A percentile compares a stretch with the other conserved stretches of the same genome.
Conservation (phyloP, 2,797 vertebrate genomes). For the Pantherophis alleghaniensis region DNA sequence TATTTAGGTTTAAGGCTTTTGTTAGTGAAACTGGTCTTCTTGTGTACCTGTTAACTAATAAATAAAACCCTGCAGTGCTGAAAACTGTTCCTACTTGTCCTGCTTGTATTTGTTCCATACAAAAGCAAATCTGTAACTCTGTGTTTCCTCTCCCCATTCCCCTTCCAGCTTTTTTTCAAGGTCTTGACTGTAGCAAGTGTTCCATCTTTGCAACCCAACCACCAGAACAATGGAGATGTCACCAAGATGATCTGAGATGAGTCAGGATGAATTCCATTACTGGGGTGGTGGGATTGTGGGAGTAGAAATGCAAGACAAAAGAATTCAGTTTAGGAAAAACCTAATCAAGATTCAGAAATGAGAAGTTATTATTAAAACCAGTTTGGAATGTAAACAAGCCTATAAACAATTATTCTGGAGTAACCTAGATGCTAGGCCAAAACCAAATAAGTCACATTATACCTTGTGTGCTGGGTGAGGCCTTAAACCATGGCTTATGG, state of each 20-base stretch:
- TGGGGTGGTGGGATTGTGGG: background rate
- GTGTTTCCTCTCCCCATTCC: background rate
- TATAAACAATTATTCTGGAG: background rate
- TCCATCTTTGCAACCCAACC: background rate
- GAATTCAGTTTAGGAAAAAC: background rate
- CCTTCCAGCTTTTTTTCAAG: background rate
- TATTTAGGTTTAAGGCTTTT: background rate
- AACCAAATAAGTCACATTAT: background rate
- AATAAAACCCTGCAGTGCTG: background rate
- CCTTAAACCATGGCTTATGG: background rate
- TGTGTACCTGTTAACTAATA: background rate
- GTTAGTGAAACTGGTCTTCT: background rate
- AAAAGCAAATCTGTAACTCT: background rate
- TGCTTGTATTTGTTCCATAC: background rate
- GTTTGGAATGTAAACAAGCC: background rate
- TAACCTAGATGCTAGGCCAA: background rate
- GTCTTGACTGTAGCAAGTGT: background rate
- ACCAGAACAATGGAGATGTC: background rate
- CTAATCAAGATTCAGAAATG: background rate
- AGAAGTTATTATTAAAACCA: background rate
- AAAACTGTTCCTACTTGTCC: background rate
- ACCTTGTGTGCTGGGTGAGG: background rate
- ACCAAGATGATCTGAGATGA: background rate
- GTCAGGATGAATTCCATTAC: background rate
- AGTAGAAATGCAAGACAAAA: background rate